Evolutionary conservation across 2,113 vertebrate species (phyloP), one percentile per base, ranked within the genome.

Genomic region (Cervus canadensis): DNA sequence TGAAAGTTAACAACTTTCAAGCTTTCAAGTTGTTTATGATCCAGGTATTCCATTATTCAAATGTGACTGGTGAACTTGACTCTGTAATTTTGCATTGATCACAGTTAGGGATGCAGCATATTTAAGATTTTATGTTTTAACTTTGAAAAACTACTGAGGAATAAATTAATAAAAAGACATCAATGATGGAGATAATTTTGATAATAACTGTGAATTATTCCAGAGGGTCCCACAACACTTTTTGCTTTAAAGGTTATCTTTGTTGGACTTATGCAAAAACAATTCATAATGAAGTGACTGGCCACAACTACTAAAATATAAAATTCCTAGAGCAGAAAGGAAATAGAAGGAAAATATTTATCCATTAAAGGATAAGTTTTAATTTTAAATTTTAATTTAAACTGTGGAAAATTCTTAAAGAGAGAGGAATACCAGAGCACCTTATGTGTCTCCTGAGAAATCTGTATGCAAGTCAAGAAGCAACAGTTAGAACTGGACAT

Each of bases 1-100:
- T 94, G 33, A 90, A 96, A 89, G 25, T 43, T 89, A 54, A 96
- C 85, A 40, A 57, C 7, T 52, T 78, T 71, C n/a, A 36, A 36
- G 21, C n/a, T 71, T 40, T 71, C 19, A 71, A 78, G 26, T 30
- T 36, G 25, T 83, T 21, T 57, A 7, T 28, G 67, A 60, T 57
- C 12, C 87, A 84, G 74, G 30, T 85, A 87, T 56, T 30, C 17
- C 12, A 23, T 81, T 78, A 71, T 3, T 33, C 62, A 59, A 52
- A 83, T n/a, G 4, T 6, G 36, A 84, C 57, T 7, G 4, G 9
- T 30, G 14, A 71, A 45, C 15, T 11, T 33, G 7, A 19, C 26
- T 13, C 25, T 43, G 5, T 0, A 6, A 43, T 40, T 45, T 23
- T 19, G 23, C 12, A 52, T 1, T 17, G 19, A 1, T 67, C 33